Percentiles rank a stretch among this genome's conserved stretches.
These are phyloP conservation scores for Esox niger DNA, from an alignment of 2,113 vertebrate species.

Conservation along the genomic window DNA sequence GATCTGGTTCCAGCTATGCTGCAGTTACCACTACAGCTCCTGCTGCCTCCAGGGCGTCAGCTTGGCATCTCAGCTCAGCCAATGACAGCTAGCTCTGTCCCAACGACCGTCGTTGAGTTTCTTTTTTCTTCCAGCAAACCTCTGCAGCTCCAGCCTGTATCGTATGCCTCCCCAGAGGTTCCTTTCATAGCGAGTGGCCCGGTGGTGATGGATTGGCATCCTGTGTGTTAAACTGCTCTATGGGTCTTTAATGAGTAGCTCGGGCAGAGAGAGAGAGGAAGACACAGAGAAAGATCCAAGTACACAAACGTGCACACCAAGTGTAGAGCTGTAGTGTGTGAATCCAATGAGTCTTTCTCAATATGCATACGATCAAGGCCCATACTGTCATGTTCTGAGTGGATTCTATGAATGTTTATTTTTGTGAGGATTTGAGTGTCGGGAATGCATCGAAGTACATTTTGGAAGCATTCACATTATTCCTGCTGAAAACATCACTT, in stretches of 20 bases:
- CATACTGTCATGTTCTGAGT: no score
- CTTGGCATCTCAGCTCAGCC: conserved; percentile 66
- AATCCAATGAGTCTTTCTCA: no score
- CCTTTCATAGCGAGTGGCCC: conserved; percentile 59
- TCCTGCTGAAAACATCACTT: no score
- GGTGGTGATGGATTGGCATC: conserved; percentile 74
- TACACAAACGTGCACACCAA: no score
- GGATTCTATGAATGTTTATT: no score
- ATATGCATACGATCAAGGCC: no score
- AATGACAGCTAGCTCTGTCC: conserved; percentile 64
- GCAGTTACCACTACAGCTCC: no score
- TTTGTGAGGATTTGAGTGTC: no score
- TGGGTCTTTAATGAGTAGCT: conserved; percentile 72
- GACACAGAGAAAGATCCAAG: neutral
- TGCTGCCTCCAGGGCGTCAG: conserved; percentile 64
- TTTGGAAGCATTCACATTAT: no score
- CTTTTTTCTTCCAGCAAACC: conserved; percentile 37
- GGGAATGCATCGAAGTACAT: no score
- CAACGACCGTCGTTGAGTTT: conserved; percentile 38
- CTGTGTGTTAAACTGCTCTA: conserved; percentile 71
- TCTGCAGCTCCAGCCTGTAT: conserved; percentile 51
- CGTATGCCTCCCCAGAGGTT: conserved; percentile 49
- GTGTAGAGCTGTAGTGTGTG: no score
- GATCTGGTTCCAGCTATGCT: conserved; percentile 60
- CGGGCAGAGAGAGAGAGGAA: conserved; percentile 18